Percentiles rank a stretch among this genome's conserved stretches.
Conservation (phyloP, 1,140 invertebrate genomes). For the Homalodisca vitripennis region DNA sequence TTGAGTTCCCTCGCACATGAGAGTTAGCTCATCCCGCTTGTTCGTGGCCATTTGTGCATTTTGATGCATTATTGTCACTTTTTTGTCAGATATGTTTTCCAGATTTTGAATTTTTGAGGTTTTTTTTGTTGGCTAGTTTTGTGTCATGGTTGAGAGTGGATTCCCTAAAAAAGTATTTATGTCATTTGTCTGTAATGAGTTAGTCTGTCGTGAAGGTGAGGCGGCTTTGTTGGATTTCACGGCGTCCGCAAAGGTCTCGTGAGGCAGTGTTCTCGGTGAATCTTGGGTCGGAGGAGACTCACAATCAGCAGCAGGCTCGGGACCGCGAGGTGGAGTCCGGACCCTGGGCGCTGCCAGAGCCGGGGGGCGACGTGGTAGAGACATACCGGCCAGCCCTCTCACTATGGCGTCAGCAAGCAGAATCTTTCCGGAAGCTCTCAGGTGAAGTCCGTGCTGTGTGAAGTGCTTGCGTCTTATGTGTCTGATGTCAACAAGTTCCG, state of each 20-base stretch:
- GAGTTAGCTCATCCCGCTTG: background rate
- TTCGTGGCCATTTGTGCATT: slow-evolving; percentile 14
- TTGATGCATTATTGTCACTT: background rate
- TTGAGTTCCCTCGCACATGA: slow-evolving; percentile 4
- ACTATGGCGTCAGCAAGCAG: background rate
- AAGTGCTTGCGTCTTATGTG: background rate
- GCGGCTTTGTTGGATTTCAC: too few relatives aligned
- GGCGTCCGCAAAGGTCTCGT: background rate
- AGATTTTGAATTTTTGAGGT: background rate
- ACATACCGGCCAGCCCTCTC: background rate
- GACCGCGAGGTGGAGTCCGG: background rate
- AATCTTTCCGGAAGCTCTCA: background rate
- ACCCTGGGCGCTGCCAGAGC: too few relatives aligned
- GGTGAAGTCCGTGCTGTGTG: background rate
- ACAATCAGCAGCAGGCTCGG: background rate
- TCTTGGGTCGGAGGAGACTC: background rate
- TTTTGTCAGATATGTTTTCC: background rate
- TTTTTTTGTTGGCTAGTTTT: background rate
- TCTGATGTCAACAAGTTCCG: background rate
- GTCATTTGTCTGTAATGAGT: background rate
- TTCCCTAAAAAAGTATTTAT: background rate
- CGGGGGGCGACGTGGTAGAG: too few relatives aligned
- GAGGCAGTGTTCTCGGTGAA: background rate
- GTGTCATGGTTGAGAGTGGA: background rate
- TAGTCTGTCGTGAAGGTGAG: background rate